These are phyloP conservation scores for Achlya flavicornis DNA, from an alignment of 2,888 invertebrate genomes.

Conservation along the genomic window DNA sequence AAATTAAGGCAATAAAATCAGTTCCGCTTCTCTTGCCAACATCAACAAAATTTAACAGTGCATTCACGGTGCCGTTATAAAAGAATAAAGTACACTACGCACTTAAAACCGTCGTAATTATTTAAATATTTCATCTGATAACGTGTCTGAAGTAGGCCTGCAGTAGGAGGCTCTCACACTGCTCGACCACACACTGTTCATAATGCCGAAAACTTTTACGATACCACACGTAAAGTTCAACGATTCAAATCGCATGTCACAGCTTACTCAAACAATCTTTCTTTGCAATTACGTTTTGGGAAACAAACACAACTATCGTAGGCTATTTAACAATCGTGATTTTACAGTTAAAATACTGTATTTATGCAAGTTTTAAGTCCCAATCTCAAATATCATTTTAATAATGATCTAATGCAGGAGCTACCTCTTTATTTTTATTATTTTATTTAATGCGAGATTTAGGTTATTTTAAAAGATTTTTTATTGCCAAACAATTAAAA, in stretches of 20 bases:
- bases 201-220: conserved; percentile 1
- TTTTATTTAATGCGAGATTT: too few relatives aligned
- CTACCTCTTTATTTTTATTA: too few relatives aligned
- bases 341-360: too few relatives aligned
- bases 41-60: conserved; percentile 35
- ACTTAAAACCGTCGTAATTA: conserved; percentile 44
- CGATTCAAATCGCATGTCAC: neutral
- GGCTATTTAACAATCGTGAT: too few relatives aligned
- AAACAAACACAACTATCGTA: conserved; percentile 4
- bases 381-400: too few relatives aligned
- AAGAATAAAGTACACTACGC: conserved; percentile 33
- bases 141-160: conserved; percentile 35
- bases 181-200: conserved; percentile 3
- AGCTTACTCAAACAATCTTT: neutral
- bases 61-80: conserved; percentile 41
- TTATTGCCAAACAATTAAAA: too few relatives aligned
- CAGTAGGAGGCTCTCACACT: conserved; percentile 3
- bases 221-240: neutral
- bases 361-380: too few relatives aligned
- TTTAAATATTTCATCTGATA: conserved; percentile 43
- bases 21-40: conserved; percentile 40
- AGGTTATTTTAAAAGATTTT: too few relatives aligned
- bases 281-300: conserved; percentile 4
- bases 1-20: conserved; percentile 47
- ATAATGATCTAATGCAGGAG: too few relatives aligned